Conservation (phyloP, 2,888 invertebrate species). For the Melinaea menophilus region DNA sequence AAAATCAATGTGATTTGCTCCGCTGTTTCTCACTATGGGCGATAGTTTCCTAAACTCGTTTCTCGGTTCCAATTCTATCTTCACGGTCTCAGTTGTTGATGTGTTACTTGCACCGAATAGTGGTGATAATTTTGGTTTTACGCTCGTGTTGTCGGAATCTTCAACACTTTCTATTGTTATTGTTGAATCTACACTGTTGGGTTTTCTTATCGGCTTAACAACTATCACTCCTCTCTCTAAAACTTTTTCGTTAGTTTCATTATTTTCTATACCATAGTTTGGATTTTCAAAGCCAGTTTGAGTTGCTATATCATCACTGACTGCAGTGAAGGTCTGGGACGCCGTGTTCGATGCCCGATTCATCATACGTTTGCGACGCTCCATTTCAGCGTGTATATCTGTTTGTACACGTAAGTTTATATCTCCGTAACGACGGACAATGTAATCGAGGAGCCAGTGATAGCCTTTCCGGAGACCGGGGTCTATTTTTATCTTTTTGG, state of each 20-base stretch:
- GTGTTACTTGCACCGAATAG: slow-evolving; percentile 59
- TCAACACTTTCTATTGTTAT: slow-evolving; percentile 65
- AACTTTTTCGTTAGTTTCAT: slow-evolving; percentile 38
- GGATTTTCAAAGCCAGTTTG: slow-evolving; percentile 74
- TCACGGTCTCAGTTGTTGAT: slow-evolving; percentile 48
- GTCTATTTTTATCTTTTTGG: slow-evolving; percentile 78
- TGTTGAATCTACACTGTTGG: slow-evolving; percentile 60
- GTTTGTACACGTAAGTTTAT: slow-evolving; percentile 82
- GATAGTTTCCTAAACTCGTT: slow-evolving; percentile 66
- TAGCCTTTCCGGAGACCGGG: slow-evolving; percentile 83
- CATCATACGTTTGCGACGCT: slow-evolving; percentile 64
- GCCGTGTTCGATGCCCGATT: slow-evolving; percentile 56
- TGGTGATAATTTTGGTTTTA: slow-evolving; percentile 65
- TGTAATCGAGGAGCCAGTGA: slow-evolving; percentile 83
- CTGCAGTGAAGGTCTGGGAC: slow-evolving; percentile 52
- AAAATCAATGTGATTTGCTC: slow-evolving; percentile 59
- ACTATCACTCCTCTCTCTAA: slow-evolving; percentile 54
- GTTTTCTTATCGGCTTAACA: slow-evolving; percentile 59
- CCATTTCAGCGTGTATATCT: slow-evolving; percentile 76
- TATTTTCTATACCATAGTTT: slow-evolving; percentile 51
- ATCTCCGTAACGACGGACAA: slow-evolving; percentile 81
- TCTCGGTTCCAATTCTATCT: slow-evolving; percentile 66
- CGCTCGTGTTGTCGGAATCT: slow-evolving; percentile 50
- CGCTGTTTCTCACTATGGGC: slow-evolving; percentile 57
- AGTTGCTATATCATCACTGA: slow-evolving; percentile 62